Evolutionary conservation across 2,797 vertebrate genomes (phyloP).

Genomic region (Tachyglossus aculeatus): DNA sequence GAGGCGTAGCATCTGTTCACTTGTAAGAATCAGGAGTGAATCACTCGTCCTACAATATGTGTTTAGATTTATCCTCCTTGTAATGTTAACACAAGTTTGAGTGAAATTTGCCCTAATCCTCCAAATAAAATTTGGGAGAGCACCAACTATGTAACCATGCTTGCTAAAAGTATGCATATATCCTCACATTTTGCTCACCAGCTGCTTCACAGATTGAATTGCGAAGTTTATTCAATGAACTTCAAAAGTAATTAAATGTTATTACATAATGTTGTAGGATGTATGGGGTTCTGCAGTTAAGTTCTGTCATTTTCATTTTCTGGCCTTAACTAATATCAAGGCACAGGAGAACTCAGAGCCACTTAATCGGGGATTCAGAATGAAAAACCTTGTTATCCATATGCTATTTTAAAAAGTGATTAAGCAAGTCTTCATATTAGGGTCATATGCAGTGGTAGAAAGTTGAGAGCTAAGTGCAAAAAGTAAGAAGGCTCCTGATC

Average conservation of each 20-base stretch:
- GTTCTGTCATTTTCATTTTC: not conserved
- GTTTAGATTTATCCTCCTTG: conserved; percentile 51
- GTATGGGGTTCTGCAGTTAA: not conserved
- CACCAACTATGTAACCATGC: not conserved
- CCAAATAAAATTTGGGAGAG: conserved; percentile 53
- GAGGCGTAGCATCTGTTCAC: not conserved
- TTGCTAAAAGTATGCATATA: conserved; percentile 24
- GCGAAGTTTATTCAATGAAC: too few relatives aligned
- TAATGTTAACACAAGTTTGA: conserved; percentile 34
- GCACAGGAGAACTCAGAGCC: too few relatives aligned
- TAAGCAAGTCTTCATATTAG: not conserved
- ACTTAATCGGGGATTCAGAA: too few relatives aligned
- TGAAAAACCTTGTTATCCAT: too few relatives aligned
- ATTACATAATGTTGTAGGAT: too few relatives aligned
- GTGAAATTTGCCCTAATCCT: conserved; percentile 10
- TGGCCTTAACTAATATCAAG: not conserved
- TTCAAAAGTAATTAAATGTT: too few relatives aligned
- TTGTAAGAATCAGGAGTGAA: not conserved
- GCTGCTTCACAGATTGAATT: conserved; percentile 38
- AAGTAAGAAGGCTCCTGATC: not conserved
- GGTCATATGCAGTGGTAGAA: not conserved
- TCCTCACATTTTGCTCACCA: conserved; percentile 10
- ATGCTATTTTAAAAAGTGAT: too few relatives aligned
- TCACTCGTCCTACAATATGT: not conserved
- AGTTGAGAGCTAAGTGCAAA: not conserved